Conservation (phyloP, 2,888 invertebrate genomes). For the Tenthredo livida region DNA sequence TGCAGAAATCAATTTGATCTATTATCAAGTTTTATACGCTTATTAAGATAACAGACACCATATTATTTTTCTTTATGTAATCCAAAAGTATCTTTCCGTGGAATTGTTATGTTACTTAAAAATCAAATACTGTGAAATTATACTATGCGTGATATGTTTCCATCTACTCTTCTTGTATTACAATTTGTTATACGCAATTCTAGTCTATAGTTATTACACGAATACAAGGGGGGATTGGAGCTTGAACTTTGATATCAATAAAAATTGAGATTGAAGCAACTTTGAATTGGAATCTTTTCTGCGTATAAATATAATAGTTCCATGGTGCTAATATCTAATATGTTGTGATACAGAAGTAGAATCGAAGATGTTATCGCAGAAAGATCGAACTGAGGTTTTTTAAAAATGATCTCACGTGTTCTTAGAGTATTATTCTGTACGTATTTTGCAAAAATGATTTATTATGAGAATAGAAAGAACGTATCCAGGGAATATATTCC, state of each 20-base stretch:
- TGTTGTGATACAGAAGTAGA: not conserved
- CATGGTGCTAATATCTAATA: not conserved
- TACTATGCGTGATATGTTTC: not conserved
- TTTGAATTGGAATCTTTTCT: not conserved
- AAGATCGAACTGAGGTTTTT: not conserved
- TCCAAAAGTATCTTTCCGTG: not conserved
- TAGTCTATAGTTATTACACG: not conserved
- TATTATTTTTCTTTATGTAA: not conserved
- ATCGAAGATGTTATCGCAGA: not conserved
- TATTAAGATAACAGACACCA: not conserved
- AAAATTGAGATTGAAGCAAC: not conserved
- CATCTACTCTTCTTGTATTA: not conserved
- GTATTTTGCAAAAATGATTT: not conserved
- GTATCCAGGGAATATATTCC: not conserved
- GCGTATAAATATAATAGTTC: not conserved
- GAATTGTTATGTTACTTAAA: not conserved
- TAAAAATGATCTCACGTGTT: not conserved
- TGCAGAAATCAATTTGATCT: not conserved
- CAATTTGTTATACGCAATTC: not conserved
- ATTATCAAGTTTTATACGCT: not conserved
- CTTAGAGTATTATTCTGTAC: not conserved
- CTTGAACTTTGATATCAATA: not conserved
- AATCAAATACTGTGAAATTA: not conserved
- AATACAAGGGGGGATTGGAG: not conserved
- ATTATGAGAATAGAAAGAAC: not conserved